A percentile compares a stretch with the other conserved stretches of the same genome.
Conservation (phyloP, 2,797 vertebrate genomes). For the Furcifer pardalis region DNA sequence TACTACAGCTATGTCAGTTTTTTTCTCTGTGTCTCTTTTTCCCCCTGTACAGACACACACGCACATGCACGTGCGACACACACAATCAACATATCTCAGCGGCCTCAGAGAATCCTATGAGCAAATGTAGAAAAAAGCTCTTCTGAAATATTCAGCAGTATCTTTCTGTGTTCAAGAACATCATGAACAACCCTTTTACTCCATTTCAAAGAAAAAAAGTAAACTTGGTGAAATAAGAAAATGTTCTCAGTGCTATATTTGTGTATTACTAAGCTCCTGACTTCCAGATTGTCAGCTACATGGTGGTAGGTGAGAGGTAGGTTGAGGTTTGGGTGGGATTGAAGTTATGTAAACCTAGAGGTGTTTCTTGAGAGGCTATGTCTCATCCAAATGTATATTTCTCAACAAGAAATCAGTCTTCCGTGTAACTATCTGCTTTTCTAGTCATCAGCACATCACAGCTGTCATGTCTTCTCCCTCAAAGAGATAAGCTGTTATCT, state of each 20-base stretch:
- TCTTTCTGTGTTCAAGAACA: too few species aligned
- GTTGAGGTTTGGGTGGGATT: too few species aligned
- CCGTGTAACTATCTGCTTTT: conserved; percentile 1
- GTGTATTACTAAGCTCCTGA: background rate
- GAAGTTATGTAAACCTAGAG: background rate
- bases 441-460: conserved; percentile 29
- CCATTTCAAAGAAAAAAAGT: background rate
- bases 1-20: background rate
- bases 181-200: background rate
- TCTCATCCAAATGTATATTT: conserved; percentile 16
- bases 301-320: background rate
- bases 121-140: background rate
- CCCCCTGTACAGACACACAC: too few species aligned
- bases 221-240: background rate
- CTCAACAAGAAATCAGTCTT: conserved; percentile 1
- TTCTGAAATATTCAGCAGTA: background rate
- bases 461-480: conserved; percentile 12
- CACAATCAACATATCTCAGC: background rate
- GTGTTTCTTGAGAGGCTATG: conserved; percentile 8
- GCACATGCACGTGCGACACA: too few species aligned
- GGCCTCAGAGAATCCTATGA: background rate
- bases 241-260: background rate
- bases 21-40: too few species aligned
- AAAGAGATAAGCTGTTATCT: conserved; percentile 26
- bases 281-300: background rate